Base-by-base conservation (phyloP, 2,888 invertebrate genomes). In the Ichneumon xanthorius region DNA sequence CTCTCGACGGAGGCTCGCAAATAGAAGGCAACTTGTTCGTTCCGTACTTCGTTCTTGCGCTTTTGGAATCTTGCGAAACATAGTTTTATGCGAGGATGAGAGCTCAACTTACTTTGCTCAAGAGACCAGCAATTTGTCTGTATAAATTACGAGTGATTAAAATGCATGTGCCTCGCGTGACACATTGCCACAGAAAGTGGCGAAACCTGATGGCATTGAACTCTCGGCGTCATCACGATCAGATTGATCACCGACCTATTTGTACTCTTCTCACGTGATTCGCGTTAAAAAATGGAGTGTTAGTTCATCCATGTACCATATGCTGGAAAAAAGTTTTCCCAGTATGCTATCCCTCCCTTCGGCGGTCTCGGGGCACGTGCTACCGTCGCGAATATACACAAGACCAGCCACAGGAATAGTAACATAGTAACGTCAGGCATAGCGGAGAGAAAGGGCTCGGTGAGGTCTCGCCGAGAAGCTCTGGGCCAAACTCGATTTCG, bases 401-500 rank as follows among this genome's bases (percentile, higher is more conserved):
- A 68, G 73, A 63, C 53, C 65, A 77, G 30, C 53, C 55, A 61
- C 79, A 67, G 81, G 19, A 55, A 77, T 71, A 65, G 68, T 61
- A 55, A 67, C 80, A 16, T 48, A 76, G 82, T 63, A 85, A 80
- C 73, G 72, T 68, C 80, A 50, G 48, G 68, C 68, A 71, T 48
- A 63, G 65, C n/a, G 76, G 45, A 53, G 91, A 89, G 89, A 89
- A 86, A 87, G 78, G 86, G 73, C 72, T 78, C 67, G 30, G 68
- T 80, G 80, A 50, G 53, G 67, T 79, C 63, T 70, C 61, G 61
- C 45, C 55, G 89, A 90, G 91, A 92, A 91, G 89, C 89, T 89
- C 88, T 65, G 71, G 88, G 91, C 92, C 91, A 92, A 93, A 93
- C 92, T 92, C 90, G 93, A 92, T 93, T 93, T 90, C 84, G 87